Evolutionary conservation across 1,140 invertebrate species (phyloP).

Genomic region (Pseudachorutes palmiensis): DNA sequence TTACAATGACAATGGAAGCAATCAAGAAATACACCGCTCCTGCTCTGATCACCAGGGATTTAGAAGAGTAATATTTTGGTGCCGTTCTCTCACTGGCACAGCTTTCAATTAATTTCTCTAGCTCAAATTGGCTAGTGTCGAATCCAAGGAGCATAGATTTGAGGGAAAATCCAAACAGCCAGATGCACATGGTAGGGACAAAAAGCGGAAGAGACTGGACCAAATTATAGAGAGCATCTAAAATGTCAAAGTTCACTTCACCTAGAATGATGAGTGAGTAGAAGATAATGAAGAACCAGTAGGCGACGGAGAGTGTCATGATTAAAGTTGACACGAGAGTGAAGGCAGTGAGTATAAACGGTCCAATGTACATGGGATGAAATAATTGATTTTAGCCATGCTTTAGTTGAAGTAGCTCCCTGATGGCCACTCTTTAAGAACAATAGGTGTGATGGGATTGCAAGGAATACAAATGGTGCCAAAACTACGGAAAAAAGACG

Average conservation of each 20-base stretch:
- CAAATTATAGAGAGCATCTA: neutral
- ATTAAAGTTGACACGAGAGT: neutral
- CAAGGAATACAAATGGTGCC: neutral
- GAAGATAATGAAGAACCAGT: neutral
- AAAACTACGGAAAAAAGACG: neutral
- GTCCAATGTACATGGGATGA: neutral
- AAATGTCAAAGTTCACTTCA: neutral
- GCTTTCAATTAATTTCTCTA: neutral
- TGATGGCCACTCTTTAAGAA: neutral
- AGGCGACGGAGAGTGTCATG: neutral
- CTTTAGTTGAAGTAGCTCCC: neutral
- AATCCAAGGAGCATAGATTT: neutral
- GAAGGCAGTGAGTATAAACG: neutral
- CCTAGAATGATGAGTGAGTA: neutral
- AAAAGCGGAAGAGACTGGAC: neutral
- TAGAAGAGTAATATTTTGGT: neutral
- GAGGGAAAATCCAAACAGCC: neutral
- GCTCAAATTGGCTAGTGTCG: neutral
- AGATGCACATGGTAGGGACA: neutral
- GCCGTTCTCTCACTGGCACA: neutral
- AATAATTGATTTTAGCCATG: neutral
- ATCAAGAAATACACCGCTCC: neutral
- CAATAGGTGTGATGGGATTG: neutral
- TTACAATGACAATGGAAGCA: neutral
- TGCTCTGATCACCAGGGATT: neutral